Evolutionary conservation across 1,140 invertebrate species (phyloP).

Genomic region (Drosophila carrolli): DNA sequence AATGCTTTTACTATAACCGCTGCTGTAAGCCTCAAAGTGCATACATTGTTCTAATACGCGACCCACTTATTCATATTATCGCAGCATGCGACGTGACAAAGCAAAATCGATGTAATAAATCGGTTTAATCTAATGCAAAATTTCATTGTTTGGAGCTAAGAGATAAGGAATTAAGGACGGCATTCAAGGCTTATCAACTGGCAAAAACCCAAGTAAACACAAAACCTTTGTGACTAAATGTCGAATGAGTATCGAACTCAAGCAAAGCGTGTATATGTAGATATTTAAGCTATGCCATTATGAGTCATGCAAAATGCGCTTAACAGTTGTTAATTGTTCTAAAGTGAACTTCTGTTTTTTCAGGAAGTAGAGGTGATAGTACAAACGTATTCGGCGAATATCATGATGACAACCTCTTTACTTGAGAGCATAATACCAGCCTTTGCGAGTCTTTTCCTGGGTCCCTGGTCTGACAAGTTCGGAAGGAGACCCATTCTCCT

Average conservation of each 20-base stretch:
- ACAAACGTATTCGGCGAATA: slow-evolving; percentile 87
- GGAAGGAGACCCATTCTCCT: slow-evolving; percentile 89
- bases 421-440: slow-evolving; percentile 88
- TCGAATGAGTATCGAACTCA: slow-evolving; percentile 4
- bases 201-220: slow-evolving; percentile 2
- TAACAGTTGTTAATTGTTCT: neutral
- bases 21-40: neutral
- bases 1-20: neutral
- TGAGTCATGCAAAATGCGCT: slow-evolving; percentile 25
- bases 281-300: neutral
- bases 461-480: slow-evolving; percentile 90
- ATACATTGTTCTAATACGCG: slow-evolving; percentile 5
- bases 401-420: slow-evolving; percentile 86
- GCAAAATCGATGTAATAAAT: slow-evolving; percentile 16
- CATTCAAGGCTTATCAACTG: slow-evolving; percentile 11
- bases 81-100: slow-evolving; percentile 23
- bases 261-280: neutral
- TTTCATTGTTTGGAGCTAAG: slow-evolving; percentile 49
- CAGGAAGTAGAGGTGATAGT: slow-evolving; percentile 86
- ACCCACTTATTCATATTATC: slow-evolving; percentile 13
- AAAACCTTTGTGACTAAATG: slow-evolving; percentile 26
- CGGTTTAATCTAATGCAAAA: slow-evolving; percentile 14
- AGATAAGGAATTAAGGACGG: slow-evolving; percentile 45
- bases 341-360: slow-evolving; percentile 3
- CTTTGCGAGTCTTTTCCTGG: slow-evolving; percentile 88